Percentiles rank a stretch among this genome's conserved stretches.
phyloP scores from a whole-genome alignment of 2,888 invertebrate species.

The Gisinianus flammeolus region DNA sequence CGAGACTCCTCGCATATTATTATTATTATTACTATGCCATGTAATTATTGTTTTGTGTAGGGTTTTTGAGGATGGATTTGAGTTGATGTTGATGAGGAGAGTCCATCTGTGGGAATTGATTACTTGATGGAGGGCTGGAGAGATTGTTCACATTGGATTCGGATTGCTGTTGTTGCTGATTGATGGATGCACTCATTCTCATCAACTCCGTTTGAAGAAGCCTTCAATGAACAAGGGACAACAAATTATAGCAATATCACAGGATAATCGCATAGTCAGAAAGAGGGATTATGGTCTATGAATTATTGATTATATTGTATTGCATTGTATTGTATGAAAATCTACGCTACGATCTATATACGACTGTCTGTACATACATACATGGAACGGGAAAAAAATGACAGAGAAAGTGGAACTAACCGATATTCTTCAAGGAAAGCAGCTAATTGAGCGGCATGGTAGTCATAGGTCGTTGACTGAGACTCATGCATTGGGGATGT shows the following conservation, averaged over 20 bases:
- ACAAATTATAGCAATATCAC: not conserved
- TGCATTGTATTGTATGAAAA: too few species aligned
- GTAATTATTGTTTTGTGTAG: slow-evolving; percentile 53
- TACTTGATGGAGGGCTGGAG: too few species aligned
- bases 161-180: slow-evolving; percentile 1
- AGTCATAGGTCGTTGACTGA: slow-evolving; percentile 68
- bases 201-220: slow-evolving; percentile 77
- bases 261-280: too few species aligned
- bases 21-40: too few species aligned
- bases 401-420: not conserved
- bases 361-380: not conserved
- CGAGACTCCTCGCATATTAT: too few species aligned
- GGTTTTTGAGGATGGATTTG: slow-evolving; percentile 56
- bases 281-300: too few species aligned
- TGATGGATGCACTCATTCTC: slow-evolving; percentile 68
- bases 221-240: not conserved
- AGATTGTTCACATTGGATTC: not conserved
- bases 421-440: slow-evolving; percentile 80
- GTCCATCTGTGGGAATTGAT: not conserved
- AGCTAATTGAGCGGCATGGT: slow-evolving; percentile 79
- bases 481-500: slow-evolving; percentile 69
- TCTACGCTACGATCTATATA: too few species aligned
- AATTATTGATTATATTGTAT: too few species aligned
- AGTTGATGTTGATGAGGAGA: slow-evolving; percentile 43
- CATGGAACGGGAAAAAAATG: too few species aligned